Evolutionary conservation across 2,113 vertebrate genomes (phyloP).

Genomic region (Protobothrops mucrosquamatus): DNA sequence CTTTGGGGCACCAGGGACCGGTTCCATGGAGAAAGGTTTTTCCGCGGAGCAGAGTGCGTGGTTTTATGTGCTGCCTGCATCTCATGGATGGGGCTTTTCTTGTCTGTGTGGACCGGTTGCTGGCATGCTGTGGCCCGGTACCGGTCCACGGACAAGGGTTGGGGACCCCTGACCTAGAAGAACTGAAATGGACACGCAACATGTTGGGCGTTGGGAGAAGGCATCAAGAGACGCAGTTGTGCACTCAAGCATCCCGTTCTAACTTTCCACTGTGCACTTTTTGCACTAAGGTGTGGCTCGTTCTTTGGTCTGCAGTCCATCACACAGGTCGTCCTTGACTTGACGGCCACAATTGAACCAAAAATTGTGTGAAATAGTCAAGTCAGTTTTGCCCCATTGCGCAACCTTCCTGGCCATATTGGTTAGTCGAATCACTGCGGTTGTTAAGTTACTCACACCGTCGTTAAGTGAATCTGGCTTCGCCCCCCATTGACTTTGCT

Average conservation of each 20-base stretch:
- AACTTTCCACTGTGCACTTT: neutral
- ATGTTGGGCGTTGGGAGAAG: neutral
- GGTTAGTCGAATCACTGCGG: too few species aligned
- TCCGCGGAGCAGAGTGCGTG: too few species aligned
- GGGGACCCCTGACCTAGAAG: neutral
- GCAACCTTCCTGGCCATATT: neutral
- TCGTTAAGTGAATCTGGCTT: neutral
- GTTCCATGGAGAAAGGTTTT: too few species aligned
- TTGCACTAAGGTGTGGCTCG: neutral
- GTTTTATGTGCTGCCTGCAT: too few species aligned
- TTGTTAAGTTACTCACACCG: neutral
- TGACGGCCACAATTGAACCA: neutral
- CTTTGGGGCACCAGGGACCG: too few species aligned
- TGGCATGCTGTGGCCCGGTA: too few species aligned
- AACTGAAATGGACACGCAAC: too few species aligned
- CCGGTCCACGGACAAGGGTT: too few species aligned
- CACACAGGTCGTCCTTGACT: neutral
- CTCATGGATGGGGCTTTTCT: accelerated
- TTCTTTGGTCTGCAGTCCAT: neutral
- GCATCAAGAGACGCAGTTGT: neutral
- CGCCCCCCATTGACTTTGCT: too few species aligned
- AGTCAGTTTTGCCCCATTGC: neutral
- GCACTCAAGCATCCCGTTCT: too few species aligned
- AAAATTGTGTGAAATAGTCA: neutral
- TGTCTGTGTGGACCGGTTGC: too few species aligned